Conservation (phyloP, 2,113 vertebrate species). For the Cyanocitta stelleri region DNA sequence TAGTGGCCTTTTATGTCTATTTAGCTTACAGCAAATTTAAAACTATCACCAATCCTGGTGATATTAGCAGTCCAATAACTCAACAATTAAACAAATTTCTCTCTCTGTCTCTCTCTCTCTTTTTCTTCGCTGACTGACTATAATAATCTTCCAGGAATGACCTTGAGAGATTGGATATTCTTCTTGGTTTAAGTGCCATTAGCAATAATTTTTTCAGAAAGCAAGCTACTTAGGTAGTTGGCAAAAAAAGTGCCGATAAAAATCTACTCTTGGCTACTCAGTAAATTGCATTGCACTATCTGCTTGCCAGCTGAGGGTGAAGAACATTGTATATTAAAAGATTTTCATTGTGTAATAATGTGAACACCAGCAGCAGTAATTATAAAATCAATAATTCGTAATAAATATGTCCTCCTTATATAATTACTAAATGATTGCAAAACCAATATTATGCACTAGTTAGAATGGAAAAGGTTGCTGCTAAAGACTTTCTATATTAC, state of each 20-base stretch:
- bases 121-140: slow-evolving; percentile 37
- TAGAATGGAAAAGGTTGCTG: slow-evolving; percentile 72
- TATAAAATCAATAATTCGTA: slow-evolving; percentile 83
- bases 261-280: slow-evolving; percentile 73
- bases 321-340: slow-evolving; percentile 78
- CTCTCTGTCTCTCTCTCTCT: not conserved
- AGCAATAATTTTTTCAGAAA: slow-evolving; percentile 69
- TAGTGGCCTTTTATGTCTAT: slow-evolving; percentile 65
- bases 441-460: slow-evolving; percentile 77
- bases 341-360: slow-evolving; percentile 78
- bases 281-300: slow-evolving; percentile 71
- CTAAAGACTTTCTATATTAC: slow-evolving; percentile 73
- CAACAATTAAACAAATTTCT: slow-evolving; percentile 61
- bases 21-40: slow-evolving; percentile 69
- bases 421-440: slow-evolving; percentile 82
- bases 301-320: slow-evolving; percentile 67
- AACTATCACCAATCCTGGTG: slow-evolving; percentile 59
- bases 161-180: slow-evolving; percentile 69
- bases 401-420: slow-evolving; percentile 82
- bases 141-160: slow-evolving; percentile 65
- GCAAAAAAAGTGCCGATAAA: slow-evolving; percentile 66
- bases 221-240: slow-evolving; percentile 66
- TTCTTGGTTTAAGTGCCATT: slow-evolving; percentile 67
- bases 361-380: slow-evolving; percentile 75
- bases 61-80: slow-evolving; percentile 64